Evolutionary conservation across 2,113 vertebrate genomes (phyloP).

Genomic region (Desmodus rotundus): DNA sequence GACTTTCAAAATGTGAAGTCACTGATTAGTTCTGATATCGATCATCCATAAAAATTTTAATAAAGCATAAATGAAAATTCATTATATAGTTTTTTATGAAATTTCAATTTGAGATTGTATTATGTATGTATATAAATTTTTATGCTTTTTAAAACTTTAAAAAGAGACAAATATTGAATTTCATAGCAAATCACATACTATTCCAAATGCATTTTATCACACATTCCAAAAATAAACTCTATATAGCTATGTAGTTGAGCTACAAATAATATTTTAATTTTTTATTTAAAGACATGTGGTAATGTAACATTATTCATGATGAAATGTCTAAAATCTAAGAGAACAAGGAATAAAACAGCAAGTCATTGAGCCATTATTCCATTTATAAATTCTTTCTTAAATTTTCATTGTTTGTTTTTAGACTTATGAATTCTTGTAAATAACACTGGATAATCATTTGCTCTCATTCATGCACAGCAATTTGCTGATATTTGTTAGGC

Average conservation of each 20-base stretch:
- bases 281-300: neutral
- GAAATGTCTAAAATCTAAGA: neutral
- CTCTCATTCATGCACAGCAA: neutral
- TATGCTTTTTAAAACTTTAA: neutral
- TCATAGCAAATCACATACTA: neutral
- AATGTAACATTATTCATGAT: neutral
- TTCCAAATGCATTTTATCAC: neutral
- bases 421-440: neutral
- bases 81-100: neutral
- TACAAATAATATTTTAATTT: neutral
- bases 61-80: neutral
- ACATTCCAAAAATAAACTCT: neutral
- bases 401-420: neutral
- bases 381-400: neutral
- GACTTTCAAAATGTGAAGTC: neutral
- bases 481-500: neutral
- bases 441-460: neutral
- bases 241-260: neutral
- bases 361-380: neutral
- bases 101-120: neutral
- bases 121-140: neutral
- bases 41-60: neutral
- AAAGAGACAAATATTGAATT: neutral
- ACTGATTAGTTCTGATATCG: neutral
- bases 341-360: neutral